phyloP scores from a whole-genome alignment of 2,888 invertebrate species.

The Agrochola lychnidis region DNA sequence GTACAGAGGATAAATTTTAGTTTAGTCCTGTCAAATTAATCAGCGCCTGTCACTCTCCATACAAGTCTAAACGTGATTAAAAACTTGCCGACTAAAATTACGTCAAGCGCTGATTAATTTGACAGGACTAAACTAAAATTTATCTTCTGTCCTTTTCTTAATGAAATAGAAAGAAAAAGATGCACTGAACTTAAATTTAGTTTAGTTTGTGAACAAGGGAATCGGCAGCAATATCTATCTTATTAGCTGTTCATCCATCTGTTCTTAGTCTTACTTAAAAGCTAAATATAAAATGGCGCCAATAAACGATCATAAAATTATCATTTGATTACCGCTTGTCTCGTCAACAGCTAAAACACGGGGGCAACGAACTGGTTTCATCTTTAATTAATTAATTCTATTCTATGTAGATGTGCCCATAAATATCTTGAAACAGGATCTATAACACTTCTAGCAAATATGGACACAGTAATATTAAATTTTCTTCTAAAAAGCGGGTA shows the following conservation, averaged over 20 bases:
- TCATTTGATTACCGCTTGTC: constrained; percentile 35
- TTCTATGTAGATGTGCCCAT: constrained; percentile 32
- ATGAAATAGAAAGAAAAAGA: too few species aligned
- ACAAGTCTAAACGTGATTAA: too few species aligned
- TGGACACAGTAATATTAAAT: not conserved
- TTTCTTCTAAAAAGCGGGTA: not conserved
- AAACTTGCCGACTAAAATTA: too few species aligned
- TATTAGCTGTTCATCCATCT: not conserved
- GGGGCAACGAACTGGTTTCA: constrained; percentile 62
- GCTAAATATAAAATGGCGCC: constrained; percentile 17
- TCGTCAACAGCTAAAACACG: constrained; percentile 36
- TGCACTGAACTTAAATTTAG: too few species aligned
- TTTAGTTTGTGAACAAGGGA: too few species aligned
- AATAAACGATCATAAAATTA: constrained; percentile 30
- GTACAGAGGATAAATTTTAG: too few species aligned
- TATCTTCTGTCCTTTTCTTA: too few species aligned
- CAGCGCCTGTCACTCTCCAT: too few species aligned
- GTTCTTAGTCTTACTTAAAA: not conserved
- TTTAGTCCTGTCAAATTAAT: too few species aligned
- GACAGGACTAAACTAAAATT: too few species aligned
- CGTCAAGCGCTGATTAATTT: too few species aligned
- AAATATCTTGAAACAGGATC: constrained; percentile 35
- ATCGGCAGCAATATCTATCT: too few species aligned
- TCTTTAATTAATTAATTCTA: constrained; percentile 57
- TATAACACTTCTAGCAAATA: not conserved